Evolutionary conservation across 2,113 vertebrate genomes (phyloP).

Genomic region (Lycocorax pyrrhopterus): DNA sequence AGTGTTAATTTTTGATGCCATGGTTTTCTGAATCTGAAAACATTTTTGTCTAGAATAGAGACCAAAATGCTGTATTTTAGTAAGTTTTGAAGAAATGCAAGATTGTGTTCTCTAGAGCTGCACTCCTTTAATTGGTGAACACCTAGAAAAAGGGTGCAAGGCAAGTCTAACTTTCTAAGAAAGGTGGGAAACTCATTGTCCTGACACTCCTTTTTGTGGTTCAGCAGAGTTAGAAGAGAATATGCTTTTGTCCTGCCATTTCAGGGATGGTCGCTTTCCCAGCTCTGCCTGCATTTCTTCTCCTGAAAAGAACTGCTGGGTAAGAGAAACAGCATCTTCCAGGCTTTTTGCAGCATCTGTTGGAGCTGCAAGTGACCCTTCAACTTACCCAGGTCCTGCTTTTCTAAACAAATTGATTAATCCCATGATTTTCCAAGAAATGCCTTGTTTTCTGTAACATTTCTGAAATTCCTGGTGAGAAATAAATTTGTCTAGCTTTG

Average conservation of each 20-base stretch:
- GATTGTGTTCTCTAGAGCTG: neutral
- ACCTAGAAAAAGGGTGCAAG: neutral
- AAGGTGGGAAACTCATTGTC: neutral
- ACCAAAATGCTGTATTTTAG: neutral
- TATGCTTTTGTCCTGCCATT: neutral
- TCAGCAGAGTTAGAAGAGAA: neutral
- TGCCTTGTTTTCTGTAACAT: neutral
- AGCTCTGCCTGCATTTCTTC: neutral
- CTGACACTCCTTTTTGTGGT: neutral
- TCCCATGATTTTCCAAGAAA: neutral
- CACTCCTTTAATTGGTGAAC: neutral
- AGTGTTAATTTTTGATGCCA: neutral
- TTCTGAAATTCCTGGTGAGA: neutral
- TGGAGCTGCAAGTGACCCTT: neutral
- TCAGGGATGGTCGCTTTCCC: neutral
- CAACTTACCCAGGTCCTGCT: neutral
- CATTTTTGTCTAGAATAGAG: neutral
- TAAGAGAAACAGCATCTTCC: neutral
- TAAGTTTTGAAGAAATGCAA: neutral
- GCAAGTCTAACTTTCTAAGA: neutral
- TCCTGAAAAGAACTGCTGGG: neutral
- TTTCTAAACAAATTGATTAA: neutral
- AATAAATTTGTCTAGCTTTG: neutral
- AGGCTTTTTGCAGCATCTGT: neutral
- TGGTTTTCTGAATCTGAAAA: neutral